Evolutionary conservation across 2,888 invertebrate species (phyloP).

Genomic region (Iselma pallidipennis): DNA sequence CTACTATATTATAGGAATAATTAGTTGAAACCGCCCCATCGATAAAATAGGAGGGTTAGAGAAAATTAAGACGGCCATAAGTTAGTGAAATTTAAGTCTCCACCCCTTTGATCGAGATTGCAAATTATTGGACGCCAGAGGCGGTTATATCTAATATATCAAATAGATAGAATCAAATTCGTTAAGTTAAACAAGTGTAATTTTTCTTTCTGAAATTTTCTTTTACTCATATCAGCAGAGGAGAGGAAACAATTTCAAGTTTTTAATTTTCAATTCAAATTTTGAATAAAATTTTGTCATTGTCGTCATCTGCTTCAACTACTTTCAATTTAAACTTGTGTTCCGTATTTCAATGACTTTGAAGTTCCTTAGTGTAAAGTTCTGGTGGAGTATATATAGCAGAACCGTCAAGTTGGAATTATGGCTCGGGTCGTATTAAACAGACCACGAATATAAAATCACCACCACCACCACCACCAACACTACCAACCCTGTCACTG

Average conservation of each 20-base stretch:
- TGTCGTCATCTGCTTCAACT: neutral
- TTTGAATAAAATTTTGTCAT: neutral
- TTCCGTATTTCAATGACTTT: neutral
- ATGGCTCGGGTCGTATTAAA: conserved; percentile 43
- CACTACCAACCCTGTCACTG: too few relatives aligned
- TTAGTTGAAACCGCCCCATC: neutral
- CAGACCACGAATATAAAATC: conserved; percentile 49
- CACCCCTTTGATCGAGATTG: neutral
- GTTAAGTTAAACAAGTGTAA: too few relatives aligned
- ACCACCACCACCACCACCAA: conserved; percentile 36
- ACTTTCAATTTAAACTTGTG: neutral
- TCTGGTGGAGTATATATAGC: neutral
- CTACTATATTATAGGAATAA: neutral
- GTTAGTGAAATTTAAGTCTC: neutral
- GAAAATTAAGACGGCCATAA: neutral
- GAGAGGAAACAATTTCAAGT: too few relatives aligned
- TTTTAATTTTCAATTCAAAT: too few relatives aligned
- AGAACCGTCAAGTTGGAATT: conserved; percentile 40
- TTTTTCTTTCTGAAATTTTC: too few relatives aligned
- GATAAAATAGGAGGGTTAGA: neutral
- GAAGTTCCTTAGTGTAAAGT: neutral
- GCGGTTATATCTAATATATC: neutral
- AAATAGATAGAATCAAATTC: too few relatives aligned
- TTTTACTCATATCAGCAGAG: too few relatives aligned
- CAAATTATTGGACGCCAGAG: neutral